Base-by-base conservation (phyloP, 2,113 vertebrate species). In the Chlorocebus sabaeus region DNA sequence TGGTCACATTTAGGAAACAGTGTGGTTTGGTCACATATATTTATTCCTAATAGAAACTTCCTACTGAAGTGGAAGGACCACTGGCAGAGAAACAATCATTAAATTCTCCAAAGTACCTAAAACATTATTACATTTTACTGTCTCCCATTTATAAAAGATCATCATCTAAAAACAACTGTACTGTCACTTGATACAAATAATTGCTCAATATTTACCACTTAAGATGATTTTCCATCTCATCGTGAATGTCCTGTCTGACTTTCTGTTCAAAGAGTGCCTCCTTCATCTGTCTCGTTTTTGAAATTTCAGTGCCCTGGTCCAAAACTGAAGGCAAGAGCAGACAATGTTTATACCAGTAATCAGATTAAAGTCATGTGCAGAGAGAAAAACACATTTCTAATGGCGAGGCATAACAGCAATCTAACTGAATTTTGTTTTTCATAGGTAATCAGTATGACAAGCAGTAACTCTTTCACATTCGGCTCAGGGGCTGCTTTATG, bases 201-300 rank as follows among this genome's bases (percentile, higher is more conserved):
- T 16, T 35, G 12, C 32, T 20, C 64, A 35, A 78, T 59, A 98
- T 96, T 98, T 98, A 99, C 99, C 99, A 99, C 96, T 98, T 99
- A 27, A 99, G 97, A n/a, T 98, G 97, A 98, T 99, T 99, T 93
- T 97, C 98, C 94, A 97, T 98, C 90, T 99, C 99, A 96, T 99
- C 98, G 13, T 97, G 96, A 88, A 96, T 61, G 45, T 99, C 97
- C 97, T 98, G 98, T 92, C 98, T 99, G 95, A 99, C 97, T 98
- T 99, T 99, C 81, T 98, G 98, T 38, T 99, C 98, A 98, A 99
- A 99, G 13, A 99, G 22, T 0, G 99, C 98, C 96, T 99, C 99
- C 98, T 99, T 99, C 97, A 99, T 98, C 97, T 99, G 98, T 82
- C 98, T 99, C 93, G 96, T 99, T 97, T 98, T 99, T 61, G 96